A percentile compares a stretch with the other conserved stretches of the same genome.
Conservation (phyloP, 2,888 invertebrate species). For the Chirona hameri region DNA sequence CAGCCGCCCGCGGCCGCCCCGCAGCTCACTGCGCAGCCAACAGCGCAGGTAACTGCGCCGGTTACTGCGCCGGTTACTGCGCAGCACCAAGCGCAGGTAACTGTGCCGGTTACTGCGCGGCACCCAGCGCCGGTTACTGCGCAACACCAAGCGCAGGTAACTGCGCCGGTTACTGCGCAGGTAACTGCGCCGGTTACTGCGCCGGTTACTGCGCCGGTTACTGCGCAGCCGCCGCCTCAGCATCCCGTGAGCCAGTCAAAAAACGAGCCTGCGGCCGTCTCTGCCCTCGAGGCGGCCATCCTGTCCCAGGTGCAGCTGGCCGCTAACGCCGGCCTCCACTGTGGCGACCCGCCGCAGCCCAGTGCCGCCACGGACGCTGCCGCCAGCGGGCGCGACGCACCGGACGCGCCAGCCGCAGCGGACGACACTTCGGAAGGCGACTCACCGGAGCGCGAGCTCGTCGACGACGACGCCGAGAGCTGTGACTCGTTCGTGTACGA, state of each 20-base stretch:
- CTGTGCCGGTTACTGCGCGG: too few relatives aligned
- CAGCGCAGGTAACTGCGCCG: neutral
- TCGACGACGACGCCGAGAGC: neutral
- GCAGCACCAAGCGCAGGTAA: too few relatives aligned
- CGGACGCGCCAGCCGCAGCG: neutral
- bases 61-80: too few relatives aligned
- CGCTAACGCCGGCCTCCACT: neutral
- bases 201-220: too few relatives aligned
- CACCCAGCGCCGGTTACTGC: neutral
- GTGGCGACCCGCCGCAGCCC: neutral
- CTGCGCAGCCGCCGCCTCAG: neutral
- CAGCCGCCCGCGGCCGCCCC: neutral
- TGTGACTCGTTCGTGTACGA: slow-evolving; percentile 26
- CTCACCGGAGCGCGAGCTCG: neutral
- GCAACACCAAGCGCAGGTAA: too few relatives aligned
- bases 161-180: too few relatives aligned
- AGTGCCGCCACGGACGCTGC: neutral
- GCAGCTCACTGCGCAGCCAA: neutral
- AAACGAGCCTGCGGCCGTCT: slow-evolving; percentile 6
- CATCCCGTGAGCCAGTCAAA: neutral
- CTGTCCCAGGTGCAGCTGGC: neutral
- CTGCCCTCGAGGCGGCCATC: slow-evolving; percentile 3
- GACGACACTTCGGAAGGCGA: neutral
- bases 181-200: too few relatives aligned
- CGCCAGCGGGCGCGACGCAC: neutral